phyloP scores from a whole-genome alignment of 2,113 vertebrate species.

The Eudyptes chrysolophus region DNA sequence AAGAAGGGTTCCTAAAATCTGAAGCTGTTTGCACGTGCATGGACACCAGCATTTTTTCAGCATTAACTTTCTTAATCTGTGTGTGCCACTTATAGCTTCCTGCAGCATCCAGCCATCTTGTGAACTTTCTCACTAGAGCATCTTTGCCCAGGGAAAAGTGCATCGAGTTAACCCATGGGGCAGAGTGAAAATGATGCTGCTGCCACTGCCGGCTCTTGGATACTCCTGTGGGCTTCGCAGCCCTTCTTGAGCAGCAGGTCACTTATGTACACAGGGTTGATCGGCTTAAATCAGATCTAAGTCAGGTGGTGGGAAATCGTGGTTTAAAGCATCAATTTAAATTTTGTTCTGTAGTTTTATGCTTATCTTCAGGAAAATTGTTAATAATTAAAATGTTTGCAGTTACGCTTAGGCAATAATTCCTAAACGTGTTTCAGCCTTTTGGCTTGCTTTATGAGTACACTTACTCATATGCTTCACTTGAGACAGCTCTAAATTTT shows the following conservation, averaged over 20 bases:
- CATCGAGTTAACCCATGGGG: accelerated
- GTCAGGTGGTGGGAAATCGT: background rate
- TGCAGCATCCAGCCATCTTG: background rate
- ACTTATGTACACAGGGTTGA: background rate
- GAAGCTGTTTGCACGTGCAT: background rate
- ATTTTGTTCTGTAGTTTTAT: background rate
- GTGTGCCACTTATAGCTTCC: background rate
- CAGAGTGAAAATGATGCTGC: background rate
- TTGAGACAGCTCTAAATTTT: background rate
- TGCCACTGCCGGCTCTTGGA: background rate
- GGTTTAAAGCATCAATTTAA: background rate
- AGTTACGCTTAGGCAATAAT: background rate
- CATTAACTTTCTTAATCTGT: background rate
- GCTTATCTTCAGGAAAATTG: background rate
- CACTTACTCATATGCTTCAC: background rate
- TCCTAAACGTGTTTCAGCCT: background rate
- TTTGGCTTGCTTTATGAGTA: background rate
- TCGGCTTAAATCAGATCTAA: background rate
- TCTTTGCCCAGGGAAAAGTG: background rate
- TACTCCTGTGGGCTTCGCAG: background rate
- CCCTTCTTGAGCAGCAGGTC: background rate
- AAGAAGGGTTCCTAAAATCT: background rate
- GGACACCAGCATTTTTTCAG: accelerated
- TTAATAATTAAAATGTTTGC: background rate
- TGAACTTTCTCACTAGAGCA: background rate